phyloP scores from a whole-genome alignment of 2,888 invertebrate genomes.

The Trichogramma dendrolimi region DNA sequence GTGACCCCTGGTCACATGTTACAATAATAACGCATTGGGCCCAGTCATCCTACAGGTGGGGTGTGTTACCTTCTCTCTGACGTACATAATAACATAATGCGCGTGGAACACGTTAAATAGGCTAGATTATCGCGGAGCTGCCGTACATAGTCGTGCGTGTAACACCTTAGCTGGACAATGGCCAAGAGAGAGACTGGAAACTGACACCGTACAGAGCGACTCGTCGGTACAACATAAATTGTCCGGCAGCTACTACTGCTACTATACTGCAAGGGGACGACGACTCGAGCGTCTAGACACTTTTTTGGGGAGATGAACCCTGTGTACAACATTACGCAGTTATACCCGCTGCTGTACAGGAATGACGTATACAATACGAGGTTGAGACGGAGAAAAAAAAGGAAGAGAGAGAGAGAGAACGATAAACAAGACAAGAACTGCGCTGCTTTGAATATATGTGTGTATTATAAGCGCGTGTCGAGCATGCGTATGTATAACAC shows the following conservation, averaged over 20 bases:
- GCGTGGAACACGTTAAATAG: no score
- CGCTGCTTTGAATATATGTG: constrained; percentile 20
- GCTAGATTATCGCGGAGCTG: no score
- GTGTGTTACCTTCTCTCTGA: no score
- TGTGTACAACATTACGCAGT: not conserved
- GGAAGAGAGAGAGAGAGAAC: not conserved
- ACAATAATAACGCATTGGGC: no score
- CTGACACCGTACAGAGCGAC: constrained; percentile 51
- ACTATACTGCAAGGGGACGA: not conserved
- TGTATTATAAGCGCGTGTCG: constrained; percentile 17
- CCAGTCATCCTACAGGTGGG: no score
- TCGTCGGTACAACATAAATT: no score
- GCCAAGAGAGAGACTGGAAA: constrained; percentile 41
- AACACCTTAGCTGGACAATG: no score
- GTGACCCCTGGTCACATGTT: constrained; percentile 49
- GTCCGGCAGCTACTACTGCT: constrained; percentile 1
- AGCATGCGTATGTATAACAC: not conserved
- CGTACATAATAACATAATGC: no score
- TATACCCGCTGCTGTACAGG: no score
- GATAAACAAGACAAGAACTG: constrained; percentile 14
- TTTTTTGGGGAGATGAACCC: constrained; percentile 12
- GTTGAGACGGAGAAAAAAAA: constrained; percentile 4
- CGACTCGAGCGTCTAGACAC: no score
- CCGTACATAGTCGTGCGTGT: no score
- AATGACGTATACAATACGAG: not conserved